Conservation (phyloP, 2,888 invertebrate genomes). For the Eupeodes luniger region DNA sequence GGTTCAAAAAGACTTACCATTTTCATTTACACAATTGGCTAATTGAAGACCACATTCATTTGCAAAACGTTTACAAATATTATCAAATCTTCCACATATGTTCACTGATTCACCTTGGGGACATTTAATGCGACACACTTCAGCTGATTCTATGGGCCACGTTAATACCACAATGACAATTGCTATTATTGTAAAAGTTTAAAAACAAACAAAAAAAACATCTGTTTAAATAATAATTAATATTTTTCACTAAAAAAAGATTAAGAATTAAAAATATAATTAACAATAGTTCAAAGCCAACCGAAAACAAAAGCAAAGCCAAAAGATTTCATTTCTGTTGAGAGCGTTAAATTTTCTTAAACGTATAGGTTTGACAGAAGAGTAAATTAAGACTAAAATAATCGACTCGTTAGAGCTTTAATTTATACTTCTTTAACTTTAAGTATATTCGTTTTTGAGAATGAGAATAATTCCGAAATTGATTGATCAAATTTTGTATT, state of each 20-base stretch:
- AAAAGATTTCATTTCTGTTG: neutral
- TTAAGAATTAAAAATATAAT: too few relatives aligned
- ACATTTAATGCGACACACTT: constrained; percentile 3
- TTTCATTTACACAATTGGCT: neutral
- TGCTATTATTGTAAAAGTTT: neutral
- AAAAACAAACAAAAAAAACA: neutral
- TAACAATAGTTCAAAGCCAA: neutral
- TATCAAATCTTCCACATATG: constrained; percentile 12
- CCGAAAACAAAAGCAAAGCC: neutral
- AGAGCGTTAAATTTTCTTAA: neutral
- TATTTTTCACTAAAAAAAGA: too few relatives aligned
- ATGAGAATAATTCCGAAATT: too few relatives aligned
- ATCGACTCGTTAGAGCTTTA: neutral
- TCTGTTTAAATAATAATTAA: neutral
- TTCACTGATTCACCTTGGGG: neutral
- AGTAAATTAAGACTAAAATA: neutral
- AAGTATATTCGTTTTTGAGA: too few relatives aligned
- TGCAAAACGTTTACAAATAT: constrained; percentile 2
- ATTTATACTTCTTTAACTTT: neutral
- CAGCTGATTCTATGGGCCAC: neutral
- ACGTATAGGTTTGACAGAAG: neutral
- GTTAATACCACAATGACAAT: neutral
- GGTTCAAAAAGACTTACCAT: neutral
- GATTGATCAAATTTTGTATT: too few relatives aligned
- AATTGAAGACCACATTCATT: neutral